Evolutionary conservation across 2,113 vertebrate species (phyloP).

Genomic region (Pelmatolapia mariae): DNA sequence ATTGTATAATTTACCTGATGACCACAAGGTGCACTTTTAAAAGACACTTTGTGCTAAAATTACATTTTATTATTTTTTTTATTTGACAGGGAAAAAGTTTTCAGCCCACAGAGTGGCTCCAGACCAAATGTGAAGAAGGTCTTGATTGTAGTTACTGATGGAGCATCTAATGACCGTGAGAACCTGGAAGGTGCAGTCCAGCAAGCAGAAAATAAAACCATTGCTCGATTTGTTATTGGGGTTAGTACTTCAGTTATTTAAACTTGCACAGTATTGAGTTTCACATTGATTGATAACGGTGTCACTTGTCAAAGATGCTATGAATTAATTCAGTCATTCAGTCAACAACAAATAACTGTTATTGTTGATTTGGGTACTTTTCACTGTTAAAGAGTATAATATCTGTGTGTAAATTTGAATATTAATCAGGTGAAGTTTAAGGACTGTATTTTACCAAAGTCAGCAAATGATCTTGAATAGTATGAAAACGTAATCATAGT

Average conservation of each 20-base stretch:
- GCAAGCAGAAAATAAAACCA: background rate
- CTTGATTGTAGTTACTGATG: background rate
- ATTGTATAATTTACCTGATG: background rate
- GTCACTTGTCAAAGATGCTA: background rate
- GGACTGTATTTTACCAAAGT: background rate
- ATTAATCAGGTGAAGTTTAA: background rate
- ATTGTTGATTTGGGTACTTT: background rate
- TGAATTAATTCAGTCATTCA: background rate
- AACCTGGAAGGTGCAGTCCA: background rate
- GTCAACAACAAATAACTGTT: background rate
- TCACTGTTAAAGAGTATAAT: background rate
- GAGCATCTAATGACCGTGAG: background rate
- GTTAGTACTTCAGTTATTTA: background rate
- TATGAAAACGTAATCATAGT: background rate
- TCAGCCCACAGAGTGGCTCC: background rate
- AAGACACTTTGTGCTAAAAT: background rate
- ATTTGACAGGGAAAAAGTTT: background rate
- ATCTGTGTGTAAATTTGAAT: background rate
- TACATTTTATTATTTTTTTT: fast-evolving
- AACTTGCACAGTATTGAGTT: background rate
- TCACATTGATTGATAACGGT: background rate
- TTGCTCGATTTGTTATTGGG: background rate
- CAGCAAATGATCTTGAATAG: background rate
- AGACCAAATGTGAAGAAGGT: background rate
- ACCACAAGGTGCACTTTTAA: background rate